Conservation (phyloP, 2,797 vertebrate species). For the Tarsius wallacei region DNA sequence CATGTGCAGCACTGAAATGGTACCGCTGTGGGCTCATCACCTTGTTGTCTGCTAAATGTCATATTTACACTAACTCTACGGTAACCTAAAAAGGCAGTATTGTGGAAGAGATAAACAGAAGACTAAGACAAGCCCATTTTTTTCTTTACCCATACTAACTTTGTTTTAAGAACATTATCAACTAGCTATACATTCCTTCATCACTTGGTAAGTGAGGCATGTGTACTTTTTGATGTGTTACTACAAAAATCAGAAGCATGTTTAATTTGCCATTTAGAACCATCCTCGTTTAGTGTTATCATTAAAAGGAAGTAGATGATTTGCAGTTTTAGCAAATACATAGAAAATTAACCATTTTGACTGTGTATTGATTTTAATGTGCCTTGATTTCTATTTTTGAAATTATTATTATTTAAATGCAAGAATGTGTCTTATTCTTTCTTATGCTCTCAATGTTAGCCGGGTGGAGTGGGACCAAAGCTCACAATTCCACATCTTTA, state of each 20-base stretch:
- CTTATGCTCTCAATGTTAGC: constrained; percentile 23
- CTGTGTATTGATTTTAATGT: not conserved
- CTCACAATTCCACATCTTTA: not conserved
- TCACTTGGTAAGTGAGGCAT: constrained; percentile 79
- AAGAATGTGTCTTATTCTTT: constrained; percentile 2
- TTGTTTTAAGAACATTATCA: constrained; percentile 67
- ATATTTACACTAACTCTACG: constrained; percentile 27
- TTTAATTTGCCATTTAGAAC: constrained; percentile 5
- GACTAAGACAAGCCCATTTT: constrained; percentile 24
- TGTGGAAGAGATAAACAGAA: constrained; percentile 40
- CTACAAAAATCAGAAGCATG: constrained; percentile 35
- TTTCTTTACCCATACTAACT: constrained; percentile 54
- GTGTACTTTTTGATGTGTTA: constrained; percentile 11
- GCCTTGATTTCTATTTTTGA: not conserved
- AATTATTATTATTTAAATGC: not conserved
- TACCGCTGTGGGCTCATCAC: not conserved
- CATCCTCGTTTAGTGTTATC: not conserved
- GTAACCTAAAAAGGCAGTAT: constrained; percentile 45
- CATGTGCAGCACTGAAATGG: constrained; percentile 53
- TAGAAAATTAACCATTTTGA: not conserved
- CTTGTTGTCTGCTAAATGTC: constrained; percentile 64
- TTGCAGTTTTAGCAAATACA: not conserved
- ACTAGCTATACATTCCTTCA: constrained; percentile 59
- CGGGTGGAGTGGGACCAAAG: not conserved
- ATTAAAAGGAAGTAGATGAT: not conserved